phyloP scores from a whole-genome alignment of 1,140 invertebrate genomes.

The Anagrus nilaparvatae region DNA sequence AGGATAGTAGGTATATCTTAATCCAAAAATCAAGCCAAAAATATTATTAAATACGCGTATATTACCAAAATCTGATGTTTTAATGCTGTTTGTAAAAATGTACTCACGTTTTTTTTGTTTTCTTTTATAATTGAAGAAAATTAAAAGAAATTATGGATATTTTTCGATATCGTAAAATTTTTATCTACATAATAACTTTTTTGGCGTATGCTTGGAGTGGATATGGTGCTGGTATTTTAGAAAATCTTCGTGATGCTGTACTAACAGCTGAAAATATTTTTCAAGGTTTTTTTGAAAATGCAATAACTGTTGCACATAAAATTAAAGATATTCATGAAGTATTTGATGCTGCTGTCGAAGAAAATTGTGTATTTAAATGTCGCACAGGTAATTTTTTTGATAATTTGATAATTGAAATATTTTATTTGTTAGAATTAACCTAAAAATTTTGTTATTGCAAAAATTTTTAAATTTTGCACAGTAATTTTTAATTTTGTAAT shows the following conservation, averaged over 20 bases:
- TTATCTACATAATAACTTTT: slow-evolving; percentile 65
- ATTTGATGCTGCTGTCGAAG: slow-evolving; percentile 73
- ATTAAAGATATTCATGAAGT: slow-evolving; percentile 70
- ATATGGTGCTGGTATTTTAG: slow-evolving; percentile 62
- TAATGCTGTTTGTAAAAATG: no score
- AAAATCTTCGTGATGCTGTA: slow-evolving; percentile 67
- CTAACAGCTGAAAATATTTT: slow-evolving; percentile 65
- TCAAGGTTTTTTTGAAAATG: slow-evolving; percentile 62
- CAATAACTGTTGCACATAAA: slow-evolving; percentile 63
- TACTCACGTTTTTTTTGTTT: no score
- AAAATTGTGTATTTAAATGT: slow-evolving; percentile 68
- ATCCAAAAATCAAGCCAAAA: no score
- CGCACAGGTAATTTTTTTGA: slow-evolving; percentile 48
- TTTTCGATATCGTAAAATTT: slow-evolving; percentile 53
- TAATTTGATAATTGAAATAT: not conserved
- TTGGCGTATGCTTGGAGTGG: slow-evolving; percentile 68
- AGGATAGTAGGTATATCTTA: no score
- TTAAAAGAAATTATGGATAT: slow-evolving; percentile 32
- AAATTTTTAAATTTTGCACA: not conserved
- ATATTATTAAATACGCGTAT: no score
- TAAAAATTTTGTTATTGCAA: not conserved
- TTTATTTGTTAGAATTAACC: no score
- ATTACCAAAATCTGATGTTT: no score
- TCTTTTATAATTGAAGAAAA: no score
- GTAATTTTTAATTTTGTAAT: not conserved